Evolutionary conservation across 2,113 vertebrate genomes (phyloP), one percentile per base, ranked within the genome.

Genomic region (Sebastes schlegelii): DNA sequence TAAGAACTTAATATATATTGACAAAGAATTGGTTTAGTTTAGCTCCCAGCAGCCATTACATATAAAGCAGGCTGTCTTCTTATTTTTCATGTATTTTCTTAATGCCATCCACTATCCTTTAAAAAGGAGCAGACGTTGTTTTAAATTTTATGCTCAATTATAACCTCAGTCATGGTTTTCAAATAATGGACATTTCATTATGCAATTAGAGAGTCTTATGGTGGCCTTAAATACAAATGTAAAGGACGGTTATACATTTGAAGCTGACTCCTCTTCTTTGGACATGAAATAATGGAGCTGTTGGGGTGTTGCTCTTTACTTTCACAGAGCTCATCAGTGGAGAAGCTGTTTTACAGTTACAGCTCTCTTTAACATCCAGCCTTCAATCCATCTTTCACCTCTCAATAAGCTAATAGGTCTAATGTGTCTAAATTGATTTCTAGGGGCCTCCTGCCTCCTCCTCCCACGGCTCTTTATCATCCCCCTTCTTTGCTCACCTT

Each of bases 361-460:
- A 79, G 84, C 75, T 84, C 78, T 74, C 67, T 88, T 89, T 78
- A 87, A 76, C 70, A 70, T 86, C 86, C 79, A 66, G 9, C 86
- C 68, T 63, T 86, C 89, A 91, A 96, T 96, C 95, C 82, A 90
- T 97, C 96, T 95, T 85, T 83, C 86, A 71, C 84, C 94, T 96
- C 95, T 97, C 95, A 95, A 96, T 96, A 96, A 96, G 93, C 95
- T 96, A 97, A 98, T 97, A 95, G 96, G 93, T 95, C 95, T 98
- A 97, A 98, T 98, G 96, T 98, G 97, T 97, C 96, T 97, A 96
- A 95, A 99, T 97, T 97, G 97, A 99, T 99, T 97, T 97, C 94
- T 90, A 93, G 95, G 90, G 82, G 78, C 80, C 67, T 74, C 19
- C 73, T 61, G 51, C 76, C 58, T 89, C 80, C 83, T 81, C 74